Base-by-base conservation (phyloP, 2,797 vertebrate species). In the Helicolenus hilgendorfi region DNA sequence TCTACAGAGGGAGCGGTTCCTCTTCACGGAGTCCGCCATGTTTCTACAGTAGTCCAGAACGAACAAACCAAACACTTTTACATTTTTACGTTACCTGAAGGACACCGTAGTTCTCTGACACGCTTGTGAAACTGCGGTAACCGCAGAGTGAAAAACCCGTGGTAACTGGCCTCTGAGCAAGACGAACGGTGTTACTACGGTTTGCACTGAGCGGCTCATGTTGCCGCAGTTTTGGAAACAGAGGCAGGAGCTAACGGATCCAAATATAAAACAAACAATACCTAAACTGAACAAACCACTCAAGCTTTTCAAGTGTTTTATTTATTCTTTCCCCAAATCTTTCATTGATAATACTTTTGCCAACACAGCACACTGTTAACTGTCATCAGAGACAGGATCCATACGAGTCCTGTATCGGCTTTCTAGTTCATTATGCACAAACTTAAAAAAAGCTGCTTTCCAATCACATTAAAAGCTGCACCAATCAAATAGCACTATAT, bases 361-460 rank as follows among this genome's bases (percentile, higher is more conserved):
- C 86, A 90, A 89, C 77, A 96, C 91, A 93, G 91, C 94, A 96
- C 87, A 86, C 87, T 10, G 58, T 87, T 72, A 84, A 84, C 77
- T 90, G 81, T 94, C 85, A 77, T 95, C 95, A 95, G 95, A 96
- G 78, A 93, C 94, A 89, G 92, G 92, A 91, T 86, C 85, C 72
- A 14, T 81, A 84, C 5, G 80, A 86, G 85, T 92, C 93, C 95
- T 92, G 94, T n/a, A 72, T 95, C 91, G 89, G 93, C 89, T 84
- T 92, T 83, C 90, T 95, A 93, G 80, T 94, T 96, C 80, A 80
- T 92, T 93, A 87, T 84, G 88, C 92, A 92, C 72, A 94, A 92
- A 88, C 69, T 84, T 68, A 55, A 76, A 87, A 91, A 92, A 87
- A 92, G 79, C 87, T 88, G 85, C 82, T 92, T 80, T 90, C 81